Conservation (phyloP, 2,797 vertebrate genomes). For the Oreonectes daqikongensis region DNA sequence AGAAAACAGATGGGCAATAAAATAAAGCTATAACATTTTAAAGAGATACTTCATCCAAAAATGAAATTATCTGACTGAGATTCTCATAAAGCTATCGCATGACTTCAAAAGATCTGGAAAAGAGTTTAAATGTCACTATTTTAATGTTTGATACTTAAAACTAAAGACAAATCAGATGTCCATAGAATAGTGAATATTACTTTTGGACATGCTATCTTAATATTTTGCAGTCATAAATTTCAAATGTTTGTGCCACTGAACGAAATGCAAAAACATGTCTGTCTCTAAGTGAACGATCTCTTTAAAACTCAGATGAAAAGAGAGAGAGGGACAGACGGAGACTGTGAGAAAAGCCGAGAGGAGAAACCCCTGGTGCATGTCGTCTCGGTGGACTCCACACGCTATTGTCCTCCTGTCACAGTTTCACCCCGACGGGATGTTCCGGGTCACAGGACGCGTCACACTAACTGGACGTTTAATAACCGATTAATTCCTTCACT, state of each 20-base stretch:
- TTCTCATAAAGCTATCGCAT: neutral
- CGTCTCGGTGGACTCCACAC: slow-evolving; percentile 14
- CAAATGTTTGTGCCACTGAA: no score
- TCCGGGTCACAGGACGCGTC: slow-evolving; percentile 57
- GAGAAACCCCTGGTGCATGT: slow-evolving; percentile 23
- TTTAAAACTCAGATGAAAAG: slow-evolving; percentile 10
- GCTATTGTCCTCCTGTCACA: slow-evolving; percentile 44
- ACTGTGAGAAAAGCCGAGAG: slow-evolving; percentile 25
- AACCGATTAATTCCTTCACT: slow-evolving; percentile 63
- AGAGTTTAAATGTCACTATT: no score
- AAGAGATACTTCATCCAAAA: neutral
- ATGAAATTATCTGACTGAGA: neutral
- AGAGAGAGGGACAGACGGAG: neutral
- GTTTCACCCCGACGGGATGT: slow-evolving; percentile 51
- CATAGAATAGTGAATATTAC: no score
- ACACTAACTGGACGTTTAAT: slow-evolving; percentile 58
- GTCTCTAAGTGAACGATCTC: neutral
- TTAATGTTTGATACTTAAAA: no score
- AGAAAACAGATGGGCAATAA: neutral
- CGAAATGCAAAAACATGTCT: no score
- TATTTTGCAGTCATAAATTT: no score
- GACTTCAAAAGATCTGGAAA: neutral
- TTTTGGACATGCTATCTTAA: no score
- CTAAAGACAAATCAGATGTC: no score
- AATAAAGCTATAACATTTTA: neutral